These are phyloP conservation scores for Amphipyra tragopoginis DNA, from an alignment of 2,888 invertebrate species.

Conservation along the genomic window DNA sequence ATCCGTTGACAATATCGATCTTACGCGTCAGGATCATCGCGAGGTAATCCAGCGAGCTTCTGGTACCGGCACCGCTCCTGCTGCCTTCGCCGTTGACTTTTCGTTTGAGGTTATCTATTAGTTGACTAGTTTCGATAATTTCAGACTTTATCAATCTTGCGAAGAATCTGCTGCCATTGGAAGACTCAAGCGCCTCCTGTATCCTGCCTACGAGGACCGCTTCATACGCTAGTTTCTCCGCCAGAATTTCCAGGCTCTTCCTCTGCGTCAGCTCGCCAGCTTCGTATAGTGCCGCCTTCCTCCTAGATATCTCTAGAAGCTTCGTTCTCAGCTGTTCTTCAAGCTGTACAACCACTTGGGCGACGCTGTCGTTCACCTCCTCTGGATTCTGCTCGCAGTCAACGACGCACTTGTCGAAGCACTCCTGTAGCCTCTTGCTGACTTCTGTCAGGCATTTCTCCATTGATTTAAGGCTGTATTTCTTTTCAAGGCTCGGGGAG, in stretches of 20 bases:
- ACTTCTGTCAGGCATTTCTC: constrained; percentile 92
- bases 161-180: constrained; percentile 89
- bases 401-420: constrained; percentile 90
- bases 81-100: constrained; percentile 90
- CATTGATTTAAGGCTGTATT: constrained; percentile 91
- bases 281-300: constrained; percentile 91
- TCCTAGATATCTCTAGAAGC: constrained; percentile 92
- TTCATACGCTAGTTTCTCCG: constrained; percentile 95
- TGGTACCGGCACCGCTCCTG: constrained; percentile 77
- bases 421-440: constrained; percentile 90
- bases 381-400: constrained; percentile 80
- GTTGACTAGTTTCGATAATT: constrained; percentile 93
- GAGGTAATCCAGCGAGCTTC: constrained; percentile 92
- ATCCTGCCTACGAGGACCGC: constrained; percentile 93
- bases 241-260: constrained; percentile 92
- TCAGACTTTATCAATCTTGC: constrained; percentile 92
- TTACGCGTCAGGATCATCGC: constrained; percentile 94
- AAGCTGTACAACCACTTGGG: constrained; percentile 90
- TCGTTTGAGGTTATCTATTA: constrained; percentile 92
- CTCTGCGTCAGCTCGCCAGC: constrained; percentile 92
- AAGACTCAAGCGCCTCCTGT: constrained; percentile 91
- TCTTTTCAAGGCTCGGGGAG: constrained; percentile 91
- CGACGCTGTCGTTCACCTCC: constrained; percentile 87
- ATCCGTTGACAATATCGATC: constrained; percentile 85
- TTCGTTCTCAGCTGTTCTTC: constrained; percentile 93